A percentile compares a stretch with the other conserved stretches of the same genome.
These are phyloP conservation scores for Callospermophilus lateralis DNA, from an alignment of 2,113 vertebrate species.

Conservation along the genomic window DNA sequence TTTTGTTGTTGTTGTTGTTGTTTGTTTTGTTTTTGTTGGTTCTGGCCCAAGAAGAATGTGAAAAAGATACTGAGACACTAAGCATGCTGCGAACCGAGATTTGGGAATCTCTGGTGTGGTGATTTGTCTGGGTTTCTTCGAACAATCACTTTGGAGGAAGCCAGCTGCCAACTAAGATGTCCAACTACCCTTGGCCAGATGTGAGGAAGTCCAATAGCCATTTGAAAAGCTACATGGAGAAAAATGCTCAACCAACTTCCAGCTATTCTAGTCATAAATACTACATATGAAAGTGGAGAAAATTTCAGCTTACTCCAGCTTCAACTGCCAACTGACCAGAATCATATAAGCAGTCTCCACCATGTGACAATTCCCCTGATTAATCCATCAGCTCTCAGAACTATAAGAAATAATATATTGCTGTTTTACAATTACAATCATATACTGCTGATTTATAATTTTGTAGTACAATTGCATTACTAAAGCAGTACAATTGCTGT, in stretches of 20 bases:
- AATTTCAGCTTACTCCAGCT: not conserved
- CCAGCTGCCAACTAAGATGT: not conserved
- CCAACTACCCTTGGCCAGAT: not conserved
- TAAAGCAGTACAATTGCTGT: too few relatives aligned
- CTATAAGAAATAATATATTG: not conserved
- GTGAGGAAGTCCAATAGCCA: not conserved
- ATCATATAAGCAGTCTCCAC: not conserved
- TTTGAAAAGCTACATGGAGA: not conserved
- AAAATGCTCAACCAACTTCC: not conserved
- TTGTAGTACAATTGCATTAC: too few relatives aligned
- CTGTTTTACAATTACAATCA: not conserved
- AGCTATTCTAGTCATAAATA: not conserved
- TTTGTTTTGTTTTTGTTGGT: not conserved
- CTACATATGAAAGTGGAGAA: too few relatives aligned
- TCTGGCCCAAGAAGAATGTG: not conserved
- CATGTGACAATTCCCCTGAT: not conserved
- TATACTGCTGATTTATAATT: too few relatives aligned
- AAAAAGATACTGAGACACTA: not conserved
- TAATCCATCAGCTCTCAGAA: not conserved
- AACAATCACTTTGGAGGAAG: not conserved
- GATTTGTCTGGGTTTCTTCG: not conserved
- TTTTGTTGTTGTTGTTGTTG: too few relatives aligned
- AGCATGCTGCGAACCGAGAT: not conserved
- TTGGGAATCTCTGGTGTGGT: not conserved
- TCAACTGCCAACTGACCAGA: not conserved